A percentile compares a stretch with the other conserved stretches of the same genome.
Conservation (phyloP, 2,888 invertebrate species). For the Scaptomyza caliginosa region DNA sequence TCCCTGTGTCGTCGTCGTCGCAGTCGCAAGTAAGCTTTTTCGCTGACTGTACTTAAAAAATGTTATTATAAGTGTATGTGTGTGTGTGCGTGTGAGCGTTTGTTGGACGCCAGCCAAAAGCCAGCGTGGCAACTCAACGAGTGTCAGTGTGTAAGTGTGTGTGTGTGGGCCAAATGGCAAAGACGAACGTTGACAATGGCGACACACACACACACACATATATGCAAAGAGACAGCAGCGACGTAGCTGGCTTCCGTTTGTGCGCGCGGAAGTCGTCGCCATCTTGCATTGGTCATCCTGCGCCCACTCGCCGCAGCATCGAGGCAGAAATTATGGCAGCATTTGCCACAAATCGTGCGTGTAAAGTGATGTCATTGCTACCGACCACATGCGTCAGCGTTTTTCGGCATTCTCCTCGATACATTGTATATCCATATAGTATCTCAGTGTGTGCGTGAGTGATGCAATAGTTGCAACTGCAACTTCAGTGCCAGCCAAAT, state of each 20-base stretch:
- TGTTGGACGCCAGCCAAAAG: constrained; percentile 66
- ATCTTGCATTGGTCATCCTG: constrained; percentile 79
- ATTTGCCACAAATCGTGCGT: constrained; percentile 79
- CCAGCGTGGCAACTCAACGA: constrained; percentile 26
- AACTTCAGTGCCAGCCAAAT: constrained; percentile 11
- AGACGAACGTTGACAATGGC: constrained; percentile 70
- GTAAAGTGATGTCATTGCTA: constrained; percentile 77
- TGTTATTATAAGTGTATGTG: constrained; percentile 35
- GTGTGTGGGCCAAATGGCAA: constrained; percentile 62
- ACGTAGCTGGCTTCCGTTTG: constrained; percentile 75
- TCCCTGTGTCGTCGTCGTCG: neutral
- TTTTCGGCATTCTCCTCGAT: constrained; percentile 35
- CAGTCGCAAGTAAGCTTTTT: constrained; percentile 49
- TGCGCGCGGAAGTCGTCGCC: constrained; percentile 74
- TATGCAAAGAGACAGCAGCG: constrained; percentile 22
- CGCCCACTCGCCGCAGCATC: constrained; percentile 71
- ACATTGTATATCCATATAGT: neutral
- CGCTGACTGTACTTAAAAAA: constrained; percentile 75
- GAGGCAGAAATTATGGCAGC: constrained; percentile 75
- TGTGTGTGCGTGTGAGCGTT: constrained; percentile 38
- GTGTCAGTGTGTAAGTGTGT: constrained; percentile 20
- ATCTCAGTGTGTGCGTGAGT: constrained; percentile 30
- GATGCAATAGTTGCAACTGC: constrained; percentile 60
- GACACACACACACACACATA: constrained; percentile 28
- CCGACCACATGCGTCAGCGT: constrained; percentile 70